phyloP scores from a whole-genome alignment of 92 coral and sea anemone species.

The Heteractis magnifica region DNA sequence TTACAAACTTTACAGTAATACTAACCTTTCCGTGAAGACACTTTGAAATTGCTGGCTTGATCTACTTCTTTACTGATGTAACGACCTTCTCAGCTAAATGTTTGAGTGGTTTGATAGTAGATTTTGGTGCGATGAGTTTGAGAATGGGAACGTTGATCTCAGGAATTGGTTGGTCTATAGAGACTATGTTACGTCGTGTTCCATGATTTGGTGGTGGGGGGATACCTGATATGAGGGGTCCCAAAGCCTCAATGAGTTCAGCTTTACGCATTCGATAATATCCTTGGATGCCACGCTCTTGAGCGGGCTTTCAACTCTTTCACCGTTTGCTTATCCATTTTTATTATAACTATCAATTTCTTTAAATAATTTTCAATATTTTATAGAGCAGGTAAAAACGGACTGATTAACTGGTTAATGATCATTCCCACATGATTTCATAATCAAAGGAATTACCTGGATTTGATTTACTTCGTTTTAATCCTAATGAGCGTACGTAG shows the following conservation, averaged over 20 bases:
- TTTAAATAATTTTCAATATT: not conserved
- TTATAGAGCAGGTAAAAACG: too few species aligned
- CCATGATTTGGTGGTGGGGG: not conserved
- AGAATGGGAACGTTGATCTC: constrained; percentile 46
- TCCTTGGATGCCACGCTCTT: constrained; percentile 24
- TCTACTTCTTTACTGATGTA: too few species aligned
- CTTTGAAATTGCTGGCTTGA: too few species aligned
- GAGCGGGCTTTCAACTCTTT: constrained; percentile 23
- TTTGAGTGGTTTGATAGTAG: constrained; percentile 36
- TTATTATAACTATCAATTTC: constrained; percentile 5
- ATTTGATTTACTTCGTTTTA: too few species aligned
- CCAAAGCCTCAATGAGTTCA: constrained; percentile 38
- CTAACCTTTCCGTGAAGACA: not conserved
- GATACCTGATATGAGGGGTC: not conserved
- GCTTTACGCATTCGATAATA: constrained; percentile 30
- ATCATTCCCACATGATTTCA: too few species aligned
- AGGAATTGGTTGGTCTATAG: constrained; percentile 39
- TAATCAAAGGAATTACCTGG: too few species aligned
- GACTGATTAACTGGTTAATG: too few species aligned
- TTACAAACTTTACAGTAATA: constrained; percentile 38
- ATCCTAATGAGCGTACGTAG: too few species aligned
- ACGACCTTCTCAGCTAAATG: too few species aligned
- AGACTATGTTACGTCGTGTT: too few species aligned
- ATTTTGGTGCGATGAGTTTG: constrained; percentile 20
- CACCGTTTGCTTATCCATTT: constrained; percentile 15